These are phyloP conservation scores for Clanis bilineata DNA, from an alignment of 2,888 invertebrate species.

Conservation along the genomic window DNA sequence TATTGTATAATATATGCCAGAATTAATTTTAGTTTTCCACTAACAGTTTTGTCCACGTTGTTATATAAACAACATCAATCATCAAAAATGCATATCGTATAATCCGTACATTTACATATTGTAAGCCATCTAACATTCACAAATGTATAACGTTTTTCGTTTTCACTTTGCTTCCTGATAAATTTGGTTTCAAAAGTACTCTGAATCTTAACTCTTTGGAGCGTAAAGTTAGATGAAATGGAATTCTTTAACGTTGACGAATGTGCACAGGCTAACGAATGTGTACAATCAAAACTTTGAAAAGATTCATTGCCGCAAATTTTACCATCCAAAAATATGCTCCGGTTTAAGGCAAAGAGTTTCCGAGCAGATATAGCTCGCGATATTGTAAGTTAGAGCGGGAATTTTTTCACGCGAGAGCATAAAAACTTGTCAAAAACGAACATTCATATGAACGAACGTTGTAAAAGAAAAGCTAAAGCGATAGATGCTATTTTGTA, in stretches of 20 bases:
- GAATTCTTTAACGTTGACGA: constrained; percentile 65
- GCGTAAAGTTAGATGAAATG: constrained; percentile 61
- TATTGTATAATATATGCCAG: too few relatives aligned
- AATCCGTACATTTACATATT: neutral
- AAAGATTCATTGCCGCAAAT: constrained; percentile 74
- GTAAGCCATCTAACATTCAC: neutral
- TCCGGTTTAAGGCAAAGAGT: constrained; percentile 55
- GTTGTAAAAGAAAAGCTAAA: neutral
- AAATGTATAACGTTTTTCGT: neutral
- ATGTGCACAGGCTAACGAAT: constrained; percentile 68
- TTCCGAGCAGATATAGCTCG: constrained; percentile 48
- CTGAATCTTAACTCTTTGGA: constrained; percentile 60
- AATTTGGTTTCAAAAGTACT: constrained; percentile 53
- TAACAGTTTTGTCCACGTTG: neutral
- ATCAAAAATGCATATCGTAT: neutral
- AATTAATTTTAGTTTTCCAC: neutral
- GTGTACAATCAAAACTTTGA: constrained; percentile 77
- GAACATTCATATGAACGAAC: neutral
- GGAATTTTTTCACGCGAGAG: constrained; percentile 50
- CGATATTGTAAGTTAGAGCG: constrained; percentile 36
- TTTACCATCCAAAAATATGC: constrained; percentile 64
- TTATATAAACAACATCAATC: neutral
- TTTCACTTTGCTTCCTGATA: constrained; percentile 38
- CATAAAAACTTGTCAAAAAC: neutral
- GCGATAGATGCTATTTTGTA: too few relatives aligned